Evolutionary conservation across 2,797 vertebrate species (phyloP), one percentile per base, ranked within the genome.

Genomic region (Petrocephalus schoutedeni): DNA sequence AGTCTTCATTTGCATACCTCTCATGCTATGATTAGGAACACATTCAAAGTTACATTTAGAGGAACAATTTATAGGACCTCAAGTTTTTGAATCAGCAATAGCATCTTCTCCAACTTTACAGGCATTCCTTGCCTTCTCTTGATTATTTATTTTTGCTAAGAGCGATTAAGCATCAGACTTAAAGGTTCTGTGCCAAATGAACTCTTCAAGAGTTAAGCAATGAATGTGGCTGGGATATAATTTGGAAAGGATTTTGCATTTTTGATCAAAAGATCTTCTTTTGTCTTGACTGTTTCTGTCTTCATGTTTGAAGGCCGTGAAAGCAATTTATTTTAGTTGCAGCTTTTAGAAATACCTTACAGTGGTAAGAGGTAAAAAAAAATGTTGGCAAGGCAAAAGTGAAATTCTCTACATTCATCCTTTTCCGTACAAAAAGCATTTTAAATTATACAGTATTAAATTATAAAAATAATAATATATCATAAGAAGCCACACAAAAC

Each of bases 1-100:
- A 80, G 41, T 80, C 74, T 80, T 80, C 74, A 80, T 80, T 80
- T 45, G 74, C 74, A 80, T 49, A 80, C 19, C 74, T 80, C 74
- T 80, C 74, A 80, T 80, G 19, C 14, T 58, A 36, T 86, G 56
- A 54, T 58, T 12, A 54, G 82, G 51, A 84, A 54, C 45, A 84
- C 51, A 84, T 84, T 54, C 16, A 86, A 36, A 59, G 6, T 57
- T 86, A 21, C 21, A 36, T 86, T 58, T 28, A 21, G 51, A 10
- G 82, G 32, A 36, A 86, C 28, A 57, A 86, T 86, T 28, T 57
- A 54, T 36, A 58, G 54, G 82, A 84, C 51, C 82, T 84, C 49
- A 84, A 56, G 53, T 21, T 54, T 82, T 85, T 28, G 8, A 86
- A 58, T 14, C 28, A 57, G 54, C 7, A 58, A 59, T 23, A 14